Base-by-base conservation (phyloP, 53 echinoderm and acorn worm species). In the Actinopyga echinites region DNA sequence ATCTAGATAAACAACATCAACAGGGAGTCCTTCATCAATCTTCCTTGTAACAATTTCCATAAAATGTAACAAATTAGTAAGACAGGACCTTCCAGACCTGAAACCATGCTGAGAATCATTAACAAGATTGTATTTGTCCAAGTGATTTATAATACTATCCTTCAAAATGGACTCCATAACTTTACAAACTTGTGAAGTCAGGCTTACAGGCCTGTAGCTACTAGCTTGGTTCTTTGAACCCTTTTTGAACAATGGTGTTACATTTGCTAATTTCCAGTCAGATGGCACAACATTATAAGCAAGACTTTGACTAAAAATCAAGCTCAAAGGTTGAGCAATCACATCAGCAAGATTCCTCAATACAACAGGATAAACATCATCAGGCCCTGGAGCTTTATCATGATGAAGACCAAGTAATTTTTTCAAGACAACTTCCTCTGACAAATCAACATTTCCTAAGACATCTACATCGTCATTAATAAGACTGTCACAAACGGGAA, bases 31-130 rank as follows among this genome's bases (percentile, higher is more conserved):
- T 31, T 79, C 25, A 79, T 57, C 52, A 19, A 52, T 53, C 37
- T 37, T 37, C 37, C 37, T 37, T 37, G 37, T 37, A 37, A 3
- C 7, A 37, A 37, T 37, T 37, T 55, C 56, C 25, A 79, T 28
- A 56, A 53, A 79, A 10, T n/a, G 29, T 29, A 79, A 57, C 55
- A 79, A 6, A 35, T 79, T 79, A 21, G 79, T 79, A 23, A 79
- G 55, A 26, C 79, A 79, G 35, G 79, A 79, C 79, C 79, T 79
- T n/a, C 79, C 79, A 28, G 21, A 40, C 62, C 40, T 82, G 31
- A 82, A 82, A 1, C 64, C 82, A 37, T 82, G 65, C 31, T 82
- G 82, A 36, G 42, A 31, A 36, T 12, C 9, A 20, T 29, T 30
- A 61, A 82, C 19, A 64, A 63, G 65, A 20, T 64, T 62, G 45